These are phyloP conservation scores for Plotosus lineatus DNA, from an alignment of 2,113 vertebrate genomes.

Conservation along the genomic window DNA sequence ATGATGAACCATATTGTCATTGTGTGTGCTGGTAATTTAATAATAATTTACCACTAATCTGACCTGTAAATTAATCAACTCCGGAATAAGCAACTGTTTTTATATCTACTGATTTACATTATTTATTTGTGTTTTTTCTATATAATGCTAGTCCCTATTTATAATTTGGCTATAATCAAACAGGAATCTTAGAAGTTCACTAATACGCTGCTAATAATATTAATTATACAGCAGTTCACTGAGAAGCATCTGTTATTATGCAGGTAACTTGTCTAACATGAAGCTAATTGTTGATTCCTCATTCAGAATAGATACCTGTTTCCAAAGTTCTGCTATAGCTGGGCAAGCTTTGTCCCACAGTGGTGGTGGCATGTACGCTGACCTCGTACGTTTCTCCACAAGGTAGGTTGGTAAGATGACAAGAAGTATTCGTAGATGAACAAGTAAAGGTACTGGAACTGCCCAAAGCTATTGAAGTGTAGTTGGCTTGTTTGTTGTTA, in stretches of 20 bases:
- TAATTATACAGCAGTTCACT: too few relatives aligned
- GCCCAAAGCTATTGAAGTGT: constrained; percentile 72
- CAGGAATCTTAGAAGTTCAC: background rate
- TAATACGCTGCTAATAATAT: background rate
- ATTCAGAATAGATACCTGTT: constrained; percentile 73
- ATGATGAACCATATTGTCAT: too few relatives aligned
- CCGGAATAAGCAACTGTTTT: background rate
- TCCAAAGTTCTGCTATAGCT: constrained; percentile 83
- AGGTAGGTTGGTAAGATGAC: constrained; percentile 74
- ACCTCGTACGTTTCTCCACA: constrained; percentile 83
- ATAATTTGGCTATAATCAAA: background rate
- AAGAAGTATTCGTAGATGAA: constrained; percentile 68
- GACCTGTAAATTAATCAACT: background rate
- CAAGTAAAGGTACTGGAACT: constrained; percentile 63
- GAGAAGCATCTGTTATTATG: too few relatives aligned
- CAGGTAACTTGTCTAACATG: too few relatives aligned
- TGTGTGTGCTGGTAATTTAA: background rate
- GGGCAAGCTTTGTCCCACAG: constrained; percentile 80
- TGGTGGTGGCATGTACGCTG: constrained; percentile 74
- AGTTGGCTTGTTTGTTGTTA: constrained; percentile 74
- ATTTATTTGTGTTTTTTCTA: background rate
- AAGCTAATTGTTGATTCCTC: too few relatives aligned
- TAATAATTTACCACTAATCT: background rate
- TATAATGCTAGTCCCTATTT: background rate
- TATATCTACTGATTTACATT: background rate